Evolutionary conservation across 2,113 vertebrate genomes (phyloP).

Genomic region (Leuciscus idus): DNA sequence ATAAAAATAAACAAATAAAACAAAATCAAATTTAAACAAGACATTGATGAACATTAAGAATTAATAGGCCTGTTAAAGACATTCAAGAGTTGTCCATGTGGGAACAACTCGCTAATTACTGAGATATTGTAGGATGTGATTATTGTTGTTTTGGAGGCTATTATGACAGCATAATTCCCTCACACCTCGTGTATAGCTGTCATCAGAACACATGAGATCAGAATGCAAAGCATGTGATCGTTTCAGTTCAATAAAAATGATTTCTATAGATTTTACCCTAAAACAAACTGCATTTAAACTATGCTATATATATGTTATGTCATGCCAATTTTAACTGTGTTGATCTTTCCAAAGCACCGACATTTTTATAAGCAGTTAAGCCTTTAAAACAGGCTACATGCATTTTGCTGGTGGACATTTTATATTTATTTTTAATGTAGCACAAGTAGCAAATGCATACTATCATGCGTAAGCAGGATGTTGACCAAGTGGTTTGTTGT

Average conservation of each 20-base stretch:
- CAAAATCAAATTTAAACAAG: not conserved
- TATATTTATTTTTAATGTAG: not conserved
- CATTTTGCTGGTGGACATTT: not conserved
- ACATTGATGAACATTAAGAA: not conserved
- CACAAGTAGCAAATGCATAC: not conserved
- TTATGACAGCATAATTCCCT: conserved; percentile 1
- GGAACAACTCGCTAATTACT: conserved; percentile 4
- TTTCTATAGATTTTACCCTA: not conserved
- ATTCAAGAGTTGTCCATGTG: not conserved
- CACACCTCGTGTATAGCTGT: conserved; percentile 16
- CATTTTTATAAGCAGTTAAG: not conserved
- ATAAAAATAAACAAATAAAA: not conserved
- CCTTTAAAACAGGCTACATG: not conserved
- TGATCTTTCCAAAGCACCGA: not conserved
- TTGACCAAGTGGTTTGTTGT: not conserved
- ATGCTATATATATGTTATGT: too few species aligned
- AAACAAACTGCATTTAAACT: not conserved
- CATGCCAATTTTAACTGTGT: not conserved
- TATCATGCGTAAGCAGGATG: not conserved
- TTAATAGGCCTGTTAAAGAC: not conserved
- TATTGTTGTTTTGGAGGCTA: not conserved
- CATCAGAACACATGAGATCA: not conserved
- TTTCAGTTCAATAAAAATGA: not conserved
- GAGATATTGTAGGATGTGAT: not conserved
- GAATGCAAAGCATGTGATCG: not conserved